phyloP scores from a whole-genome alignment of 2,888 invertebrate species.

The Heliconius aoede region DNA sequence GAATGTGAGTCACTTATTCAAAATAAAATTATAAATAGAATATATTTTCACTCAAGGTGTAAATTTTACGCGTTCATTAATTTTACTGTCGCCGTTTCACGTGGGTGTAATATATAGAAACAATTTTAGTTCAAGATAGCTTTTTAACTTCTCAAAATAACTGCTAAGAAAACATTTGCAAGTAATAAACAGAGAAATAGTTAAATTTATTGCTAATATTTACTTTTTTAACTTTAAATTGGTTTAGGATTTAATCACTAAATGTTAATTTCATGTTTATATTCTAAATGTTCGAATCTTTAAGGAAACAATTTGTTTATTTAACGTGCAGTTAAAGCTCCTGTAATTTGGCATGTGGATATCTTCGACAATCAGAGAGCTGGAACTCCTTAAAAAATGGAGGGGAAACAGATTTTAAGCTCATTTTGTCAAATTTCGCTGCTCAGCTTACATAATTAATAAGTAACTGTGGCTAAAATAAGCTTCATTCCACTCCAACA shows the following conservation, averaged over 20 bases:
- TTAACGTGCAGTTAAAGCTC: too few species aligned
- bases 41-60: slow-evolving; percentile 31
- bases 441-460: background rate
- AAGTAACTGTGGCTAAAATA: background rate
- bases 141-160: slow-evolving; percentile 26
- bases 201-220: slow-evolving; percentile 10
- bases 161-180: slow-evolving; percentile 1
- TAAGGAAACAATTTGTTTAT: too few species aligned
- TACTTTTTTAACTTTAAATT: slow-evolving; percentile 9
- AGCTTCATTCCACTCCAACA: too few species aligned
- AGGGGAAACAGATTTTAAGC: background rate
- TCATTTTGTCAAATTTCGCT: background rate
- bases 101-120: slow-evolving; percentile 34
- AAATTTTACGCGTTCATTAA: slow-evolving; percentile 33
- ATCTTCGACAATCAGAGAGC: too few species aligned
- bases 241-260: slow-evolving; percentile 6
- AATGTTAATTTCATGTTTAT: background rate
- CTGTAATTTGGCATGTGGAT: too few species aligned
- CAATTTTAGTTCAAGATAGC: slow-evolving; percentile 25
- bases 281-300: background rate
- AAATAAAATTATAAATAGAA: slow-evolving; percentile 33
- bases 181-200: slow-evolving; percentile 19
- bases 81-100: slow-evolving; percentile 27
- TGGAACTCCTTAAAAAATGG: too few species aligned
- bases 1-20: slow-evolving; percentile 34